A percentile compares a stretch with the other conserved stretches of the same genome.
phyloP scores from a whole-genome alignment of 2,888 invertebrate species.

The Anthophora plumipes region DNA sequence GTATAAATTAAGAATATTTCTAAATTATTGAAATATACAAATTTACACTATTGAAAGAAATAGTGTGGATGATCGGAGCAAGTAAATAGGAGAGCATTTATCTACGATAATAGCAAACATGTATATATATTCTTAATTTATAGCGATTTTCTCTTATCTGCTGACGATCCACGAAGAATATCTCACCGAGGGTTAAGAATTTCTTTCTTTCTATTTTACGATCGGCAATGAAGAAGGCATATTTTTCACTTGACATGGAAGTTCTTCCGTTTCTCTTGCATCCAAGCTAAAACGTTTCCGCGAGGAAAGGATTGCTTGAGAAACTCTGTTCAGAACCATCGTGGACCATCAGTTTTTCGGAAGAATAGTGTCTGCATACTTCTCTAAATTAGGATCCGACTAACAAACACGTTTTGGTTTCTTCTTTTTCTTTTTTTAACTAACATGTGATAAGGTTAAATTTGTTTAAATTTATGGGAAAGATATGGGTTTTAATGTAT shows the following conservation, averaged over 20 bases:
- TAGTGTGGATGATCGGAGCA: not conserved
- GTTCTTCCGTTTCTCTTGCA: not conserved
- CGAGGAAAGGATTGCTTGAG: constrained; percentile 17
- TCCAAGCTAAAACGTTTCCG: not conserved
- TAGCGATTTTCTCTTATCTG: not conserved
- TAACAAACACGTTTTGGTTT: not conserved
- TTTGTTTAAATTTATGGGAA: too few species aligned
- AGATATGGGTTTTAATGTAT: too few species aligned
- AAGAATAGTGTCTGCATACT: constrained; percentile 37
- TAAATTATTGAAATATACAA: not conserved
- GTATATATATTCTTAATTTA: not conserved
- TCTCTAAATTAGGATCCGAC: constrained; percentile 39
- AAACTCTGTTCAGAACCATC: constrained; percentile 37
- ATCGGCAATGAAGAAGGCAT: not conserved
- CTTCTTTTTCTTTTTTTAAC: not conserved
- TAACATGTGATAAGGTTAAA: too few species aligned
- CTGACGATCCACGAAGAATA: not conserved
- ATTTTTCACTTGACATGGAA: not conserved
- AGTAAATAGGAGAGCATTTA: too few species aligned
- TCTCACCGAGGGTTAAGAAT: not conserved
- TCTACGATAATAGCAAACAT: too few species aligned
- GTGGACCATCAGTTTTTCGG: constrained; percentile 5
- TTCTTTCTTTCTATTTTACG: not conserved
- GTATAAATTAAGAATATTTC: too few species aligned
- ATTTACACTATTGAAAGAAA: not conserved